Percentiles rank a stretch among this genome's conserved stretches.
Evolutionary conservation across 92 coral and sea anemone species (phyloP).

Genomic region (Muricea muricata): DNA sequence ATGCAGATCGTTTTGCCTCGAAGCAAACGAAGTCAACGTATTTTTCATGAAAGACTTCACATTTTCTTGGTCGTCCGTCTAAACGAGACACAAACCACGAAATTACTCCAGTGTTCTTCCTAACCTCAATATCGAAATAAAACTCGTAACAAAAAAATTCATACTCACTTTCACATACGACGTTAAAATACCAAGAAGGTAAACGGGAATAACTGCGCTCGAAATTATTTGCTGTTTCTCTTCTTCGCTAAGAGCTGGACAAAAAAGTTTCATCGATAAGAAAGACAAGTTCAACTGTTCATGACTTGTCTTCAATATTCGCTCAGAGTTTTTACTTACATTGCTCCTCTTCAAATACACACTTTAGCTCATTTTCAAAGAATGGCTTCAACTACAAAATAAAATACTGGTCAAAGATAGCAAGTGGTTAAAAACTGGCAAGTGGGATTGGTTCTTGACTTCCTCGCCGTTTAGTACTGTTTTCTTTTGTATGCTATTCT

Average conservation of each 20-base stretch:
- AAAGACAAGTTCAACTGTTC: too few species aligned
- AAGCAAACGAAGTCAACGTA: constrained; percentile 78
- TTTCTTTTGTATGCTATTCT: too few species aligned
- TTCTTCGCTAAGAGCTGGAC: constrained; percentile 15
- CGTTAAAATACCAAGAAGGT: constrained; percentile 31
- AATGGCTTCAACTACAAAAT: constrained; percentile 28
- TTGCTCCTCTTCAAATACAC: constrained; percentile 27
- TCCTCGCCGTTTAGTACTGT: too few species aligned
- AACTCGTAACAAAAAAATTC: not conserved
- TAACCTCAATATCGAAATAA: too few species aligned
- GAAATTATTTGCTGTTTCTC: constrained; percentile 26
- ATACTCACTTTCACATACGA: constrained; percentile 20
- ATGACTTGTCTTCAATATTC: too few species aligned
- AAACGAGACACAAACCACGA: not conserved
- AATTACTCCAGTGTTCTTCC: too few species aligned
- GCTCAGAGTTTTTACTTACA: not conserved
- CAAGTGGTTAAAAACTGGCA: not conserved
- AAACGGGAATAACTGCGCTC: constrained; percentile 33
- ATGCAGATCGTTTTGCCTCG: constrained; percentile 12
- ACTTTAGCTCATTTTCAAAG: constrained; percentile 37
- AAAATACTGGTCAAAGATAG: not conserved
- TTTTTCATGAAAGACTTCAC: constrained; percentile 79
- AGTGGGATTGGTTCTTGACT: too few species aligned
- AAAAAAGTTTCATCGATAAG: not conserved
- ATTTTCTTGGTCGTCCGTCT: constrained; percentile 83